phyloP scores from a whole-genome alignment of 2,797 vertebrate species.

The Muscicapa striata region DNA sequence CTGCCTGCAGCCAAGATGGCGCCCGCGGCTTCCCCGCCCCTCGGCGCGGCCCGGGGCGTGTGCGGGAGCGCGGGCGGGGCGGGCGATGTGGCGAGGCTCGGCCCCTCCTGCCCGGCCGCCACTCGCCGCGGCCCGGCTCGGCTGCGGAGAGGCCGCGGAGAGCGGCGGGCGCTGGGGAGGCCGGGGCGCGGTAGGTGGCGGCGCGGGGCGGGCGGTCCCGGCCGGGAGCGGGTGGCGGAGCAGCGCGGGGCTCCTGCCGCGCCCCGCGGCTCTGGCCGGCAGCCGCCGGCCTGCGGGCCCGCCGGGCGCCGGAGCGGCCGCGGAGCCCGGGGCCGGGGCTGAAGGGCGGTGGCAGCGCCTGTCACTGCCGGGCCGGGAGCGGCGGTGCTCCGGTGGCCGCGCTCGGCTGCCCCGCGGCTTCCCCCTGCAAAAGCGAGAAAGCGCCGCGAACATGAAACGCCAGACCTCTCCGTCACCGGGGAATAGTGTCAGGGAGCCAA shows the following conservation, averaged over 20 bases:
- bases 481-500: neutral
- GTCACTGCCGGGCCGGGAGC: neutral
- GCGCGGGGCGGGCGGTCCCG: neutral
- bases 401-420: neutral
- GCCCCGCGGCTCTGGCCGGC: neutral
- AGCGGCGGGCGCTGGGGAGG: neutral
- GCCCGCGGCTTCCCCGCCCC: neutral
- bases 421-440: neutral
- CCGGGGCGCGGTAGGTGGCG: neutral
- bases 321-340: neutral
- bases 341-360: neutral
- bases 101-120: neutral
- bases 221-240: neutral
- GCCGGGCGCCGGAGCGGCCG: neutral
- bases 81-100: conserved; percentile 15
- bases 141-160: neutral
- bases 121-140: neutral
- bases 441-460: neutral
- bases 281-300: neutral
- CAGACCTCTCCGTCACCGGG: accelerated
- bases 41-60: neutral
- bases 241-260: neutral
- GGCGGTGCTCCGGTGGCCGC: neutral
- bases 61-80: conserved; percentile 1
- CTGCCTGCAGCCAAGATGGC: conserved; percentile 25